Percentiles rank a stretch among this genome's conserved stretches.
These are phyloP conservation scores for Antheraea mylitta DNA, from an alignment of 1,140 invertebrate genomes.

Conservation along the genomic window DNA sequence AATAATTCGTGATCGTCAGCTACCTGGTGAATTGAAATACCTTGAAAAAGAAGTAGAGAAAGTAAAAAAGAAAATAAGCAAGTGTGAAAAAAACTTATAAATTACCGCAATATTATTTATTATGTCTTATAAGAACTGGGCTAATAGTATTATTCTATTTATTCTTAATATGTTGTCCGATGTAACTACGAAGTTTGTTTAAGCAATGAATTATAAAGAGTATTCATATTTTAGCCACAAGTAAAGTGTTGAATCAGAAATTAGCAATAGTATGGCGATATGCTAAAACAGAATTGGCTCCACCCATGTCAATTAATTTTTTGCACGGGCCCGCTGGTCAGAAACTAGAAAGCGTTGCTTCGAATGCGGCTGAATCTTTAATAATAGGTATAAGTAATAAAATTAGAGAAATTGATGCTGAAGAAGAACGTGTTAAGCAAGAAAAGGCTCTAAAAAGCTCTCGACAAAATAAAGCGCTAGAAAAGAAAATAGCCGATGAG, in stretches of 20 bases:
- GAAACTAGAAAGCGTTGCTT: constrained; percentile 44
- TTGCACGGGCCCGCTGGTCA: constrained; percentile 48
- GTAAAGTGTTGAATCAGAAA: constrained; percentile 41
- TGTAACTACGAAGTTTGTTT: background rate
- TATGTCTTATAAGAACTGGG: background rate
- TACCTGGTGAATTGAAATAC: constrained; percentile 47
- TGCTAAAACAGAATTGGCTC: constrained; percentile 59
- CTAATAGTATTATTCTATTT: background rate
- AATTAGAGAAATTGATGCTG: constrained; percentile 50
- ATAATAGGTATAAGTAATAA: constrained; percentile 33
- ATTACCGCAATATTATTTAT: background rate
- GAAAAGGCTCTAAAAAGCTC: constrained; percentile 41
- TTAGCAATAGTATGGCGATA: constrained; percentile 53
- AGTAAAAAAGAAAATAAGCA: constrained; percentile 39
- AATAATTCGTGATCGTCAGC: constrained; percentile 40
- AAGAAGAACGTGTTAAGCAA: constrained; percentile 32
- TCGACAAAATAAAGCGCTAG: constrained; percentile 43
- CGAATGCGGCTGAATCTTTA: constrained; percentile 33
- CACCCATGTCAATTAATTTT: constrained; percentile 46
- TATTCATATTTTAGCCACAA: constrained; percentile 41
- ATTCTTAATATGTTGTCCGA: background rate
- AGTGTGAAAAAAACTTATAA: background rate
- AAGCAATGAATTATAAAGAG: background rate
- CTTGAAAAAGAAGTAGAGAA: constrained; percentile 56
- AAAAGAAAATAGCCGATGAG: constrained; percentile 21